Base-by-base conservation (phyloP, 2,888 invertebrate species). In the Nezara viridula region DNA sequence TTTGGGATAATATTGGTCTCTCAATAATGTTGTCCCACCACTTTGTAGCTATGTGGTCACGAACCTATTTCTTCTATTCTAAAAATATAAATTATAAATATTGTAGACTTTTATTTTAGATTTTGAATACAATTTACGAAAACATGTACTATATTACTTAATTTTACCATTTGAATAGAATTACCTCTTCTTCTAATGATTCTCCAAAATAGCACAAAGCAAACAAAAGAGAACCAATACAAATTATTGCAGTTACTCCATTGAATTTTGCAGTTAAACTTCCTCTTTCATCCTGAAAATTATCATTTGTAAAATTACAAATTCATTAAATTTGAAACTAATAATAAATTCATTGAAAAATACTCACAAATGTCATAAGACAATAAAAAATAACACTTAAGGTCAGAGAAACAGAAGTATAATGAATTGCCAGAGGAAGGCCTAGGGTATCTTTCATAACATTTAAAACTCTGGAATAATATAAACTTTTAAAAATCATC, bases 331-430 rank as follows among this genome's bases (percentile, higher is more conserved):
- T 24, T 24, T 77, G 9, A 32, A 77, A 81, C 40, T 6, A n/a
- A 14, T n/a, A 3, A 44, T 24, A 77, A 40, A 77, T 27, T 77
- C 40, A 77, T 40, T 24, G 5, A 12, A 32, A 9, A 73, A 21
- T 73, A 81, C 81, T 81, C n/a, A 81, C 81, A 81, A 81, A 81
- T n/a, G 81, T 81, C 44, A 81, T 73, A 21, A 73, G 40, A 12
- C 81, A 40, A 9, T 47, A 81, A 24, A 81, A 47, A 47, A 44
- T 81, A 14, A 81, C 81, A 47, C 81, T n/a, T 44, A 81, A 14
- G 1, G 44, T 44, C n/a, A 81, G 12, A 24, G 81, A 81, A 14
- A 81, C n/a, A 44, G 44, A 14, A 7, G 81, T 81, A 44, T 44
- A n/a, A 2, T 81, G 44, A n/a, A 81, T 47, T 2, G 44, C 81